Evolutionary conservation across 2,888 invertebrate genomes (phyloP), one percentile per base, ranked within the genome.

Genomic region (Euzophera pinguis): DNA sequence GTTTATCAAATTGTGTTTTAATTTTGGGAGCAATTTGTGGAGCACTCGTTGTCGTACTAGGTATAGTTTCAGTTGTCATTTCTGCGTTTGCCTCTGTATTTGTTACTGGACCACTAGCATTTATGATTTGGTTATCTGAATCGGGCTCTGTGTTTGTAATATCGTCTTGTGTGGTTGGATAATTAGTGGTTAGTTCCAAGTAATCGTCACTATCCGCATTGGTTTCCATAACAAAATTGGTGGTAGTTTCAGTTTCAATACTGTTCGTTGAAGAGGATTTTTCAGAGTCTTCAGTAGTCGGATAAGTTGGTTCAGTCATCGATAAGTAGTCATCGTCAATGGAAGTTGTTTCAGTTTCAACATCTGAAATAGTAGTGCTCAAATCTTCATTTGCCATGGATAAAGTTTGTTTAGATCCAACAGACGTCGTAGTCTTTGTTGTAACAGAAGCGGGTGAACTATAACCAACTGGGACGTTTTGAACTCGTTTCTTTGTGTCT

Each of bases 1-100:
- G 69, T 75, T 92, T 93, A 63, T 94, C 91, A 29, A 91, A 82
- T 64, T 90, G 89, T 16, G 90, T 85, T 78, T 90, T 90, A 27
- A 90, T 70, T 9, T 84, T 73, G 3, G 84, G 84, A 6, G 81
- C 64, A 47, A 73, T 67, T 53, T 75, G 70, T 17, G 80, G 65
- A 47, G 65, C 55, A 39, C 59, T 65, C 14, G 85, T 83, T 9
- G 78, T 81, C 6, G 75, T 75, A 54, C 74, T 71, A 9, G 65
- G 58, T 34, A 60, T 32, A 29, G 54, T 58, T 61, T 75, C 70
- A 1, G 76, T 75, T 32, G 61, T 68, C 10, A 58, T 50, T 59
- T 66, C 63, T 17, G 61, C 59, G 37, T 58, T 65, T 9, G 52
- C 32, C 22, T 56, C 57, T 39, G 63, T 64, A 45, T 61, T 66